A percentile compares a stretch with the other conserved stretches of the same genome.
Evolutionary conservation across 2,797 vertebrate genomes (phyloP).

Genomic region (Podargus strigoides): DNA sequence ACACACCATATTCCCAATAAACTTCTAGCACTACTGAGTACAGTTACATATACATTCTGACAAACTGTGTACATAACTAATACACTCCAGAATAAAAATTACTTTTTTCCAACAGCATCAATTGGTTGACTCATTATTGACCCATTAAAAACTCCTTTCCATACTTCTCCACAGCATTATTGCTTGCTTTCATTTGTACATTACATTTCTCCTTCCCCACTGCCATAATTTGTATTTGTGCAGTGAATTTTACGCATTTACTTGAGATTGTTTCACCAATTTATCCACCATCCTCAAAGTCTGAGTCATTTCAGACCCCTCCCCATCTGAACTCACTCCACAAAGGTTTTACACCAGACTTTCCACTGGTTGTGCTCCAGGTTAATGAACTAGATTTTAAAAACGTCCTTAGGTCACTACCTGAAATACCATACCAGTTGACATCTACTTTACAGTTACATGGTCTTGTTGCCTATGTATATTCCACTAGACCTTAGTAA

Average conservation of each 20-base stretch:
- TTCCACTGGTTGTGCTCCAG: neutral
- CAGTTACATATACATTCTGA: neutral
- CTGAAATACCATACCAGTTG: neutral
- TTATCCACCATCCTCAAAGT: neutral
- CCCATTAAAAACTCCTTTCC: neutral
- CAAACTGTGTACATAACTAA: neutral
- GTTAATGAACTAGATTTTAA: neutral
- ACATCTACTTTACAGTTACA: neutral
- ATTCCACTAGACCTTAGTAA: neutral
- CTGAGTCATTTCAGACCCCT: neutral
- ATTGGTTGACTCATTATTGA: neutral
- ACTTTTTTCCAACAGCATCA: neutral
- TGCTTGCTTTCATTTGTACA: neutral
- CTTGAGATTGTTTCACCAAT: neutral
- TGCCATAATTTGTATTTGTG: neutral
- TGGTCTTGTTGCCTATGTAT: neutral
- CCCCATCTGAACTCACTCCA: neutral
- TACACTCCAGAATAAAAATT: neutral
- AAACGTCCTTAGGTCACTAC: neutral
- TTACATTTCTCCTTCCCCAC: neutral
- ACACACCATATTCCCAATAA: neutral
- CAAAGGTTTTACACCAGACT: neutral
- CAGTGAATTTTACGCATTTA: neutral
- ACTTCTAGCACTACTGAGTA: neutral
- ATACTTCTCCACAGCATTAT: neutral